Conservation (phyloP, 2,797 vertebrate genomes). For the Podarcis siculus region DNA sequence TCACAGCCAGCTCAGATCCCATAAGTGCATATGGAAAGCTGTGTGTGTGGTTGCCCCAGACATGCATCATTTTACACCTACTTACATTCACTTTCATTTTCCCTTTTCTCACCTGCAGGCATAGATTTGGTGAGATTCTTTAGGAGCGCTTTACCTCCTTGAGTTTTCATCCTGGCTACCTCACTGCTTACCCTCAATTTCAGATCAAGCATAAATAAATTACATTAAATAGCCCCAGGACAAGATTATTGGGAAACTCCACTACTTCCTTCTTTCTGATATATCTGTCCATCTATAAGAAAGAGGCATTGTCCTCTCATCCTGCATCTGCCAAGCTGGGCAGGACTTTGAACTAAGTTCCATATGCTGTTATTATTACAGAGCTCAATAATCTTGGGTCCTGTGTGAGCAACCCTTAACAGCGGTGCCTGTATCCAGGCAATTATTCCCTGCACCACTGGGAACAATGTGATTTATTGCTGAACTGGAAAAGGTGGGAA, state of each 20-base stretch:
- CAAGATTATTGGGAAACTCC: neutral
- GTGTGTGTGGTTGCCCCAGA: no score
- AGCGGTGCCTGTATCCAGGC: neutral
- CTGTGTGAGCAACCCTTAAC: neutral
- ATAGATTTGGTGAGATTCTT: neutral
- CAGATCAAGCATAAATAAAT: neutral
- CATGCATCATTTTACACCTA: neutral
- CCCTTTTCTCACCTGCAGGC: neutral
- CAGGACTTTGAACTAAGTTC: neutral
- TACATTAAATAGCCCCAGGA: neutral
- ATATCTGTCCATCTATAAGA: neutral
- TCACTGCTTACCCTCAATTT: neutral
- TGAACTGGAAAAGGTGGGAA: neutral
- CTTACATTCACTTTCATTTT: neutral
- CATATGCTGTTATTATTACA: neutral
- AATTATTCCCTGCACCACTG: neutral
- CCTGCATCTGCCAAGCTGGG: neutral
- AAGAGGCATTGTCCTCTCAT: neutral
- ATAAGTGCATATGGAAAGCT: neutral
- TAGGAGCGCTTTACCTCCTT: neutral
- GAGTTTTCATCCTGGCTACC: neutral
- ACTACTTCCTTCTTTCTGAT: neutral
- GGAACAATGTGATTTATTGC: no score
- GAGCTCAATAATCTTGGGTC: neutral
- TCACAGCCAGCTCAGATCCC: neutral